A percentile compares a stretch with the other conserved stretches of the same genome.
These are phyloP conservation scores for Drosophila trapezifrons DNA, from an alignment of 1,140 invertebrate genomes.

Conservation along the genomic window DNA sequence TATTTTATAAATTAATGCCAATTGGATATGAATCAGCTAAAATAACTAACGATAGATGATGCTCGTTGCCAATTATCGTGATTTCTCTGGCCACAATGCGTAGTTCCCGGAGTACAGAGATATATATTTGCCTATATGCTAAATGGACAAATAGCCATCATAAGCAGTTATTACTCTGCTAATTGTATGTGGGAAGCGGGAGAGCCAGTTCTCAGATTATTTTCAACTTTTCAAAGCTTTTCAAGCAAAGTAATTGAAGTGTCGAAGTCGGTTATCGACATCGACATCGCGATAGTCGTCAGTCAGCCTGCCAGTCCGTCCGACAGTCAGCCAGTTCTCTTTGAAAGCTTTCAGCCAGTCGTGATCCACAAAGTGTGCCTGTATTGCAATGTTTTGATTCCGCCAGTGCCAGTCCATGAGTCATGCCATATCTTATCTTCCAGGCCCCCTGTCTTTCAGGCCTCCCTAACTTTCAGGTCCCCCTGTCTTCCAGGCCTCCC, in stretches of 20 bases:
- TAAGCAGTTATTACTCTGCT: slow-evolving; percentile 36
- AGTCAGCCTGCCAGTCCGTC: neutral
- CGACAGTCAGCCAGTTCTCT: neutral
- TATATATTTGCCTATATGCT: slow-evolving; percentile 15
- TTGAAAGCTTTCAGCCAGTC: slow-evolving; percentile 29
- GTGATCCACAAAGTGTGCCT: slow-evolving; percentile 6
- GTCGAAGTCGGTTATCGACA: slow-evolving; percentile 37
- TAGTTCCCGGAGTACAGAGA: slow-evolving; percentile 7
- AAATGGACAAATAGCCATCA: slow-evolving; percentile 27
- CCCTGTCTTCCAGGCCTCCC: no score
- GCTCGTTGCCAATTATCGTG: neutral
- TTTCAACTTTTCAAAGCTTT: slow-evolving; percentile 43
- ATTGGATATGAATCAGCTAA: slow-evolving; percentile 20
- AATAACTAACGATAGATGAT: neutral
- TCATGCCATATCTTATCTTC: slow-evolving; percentile 41
- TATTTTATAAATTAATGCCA: slow-evolving; percentile 18
- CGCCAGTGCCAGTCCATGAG: slow-evolving; percentile 8
- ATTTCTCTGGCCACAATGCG: slow-evolving; percentile 4
- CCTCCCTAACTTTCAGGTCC: no score
- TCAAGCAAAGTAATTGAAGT: slow-evolving; percentile 27
- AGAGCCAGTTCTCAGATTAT: slow-evolving; percentile 45
- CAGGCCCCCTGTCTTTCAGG: no score
- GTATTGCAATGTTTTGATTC: slow-evolving; percentile 13
- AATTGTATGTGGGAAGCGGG: slow-evolving; percentile 69
- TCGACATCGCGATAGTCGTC: slow-evolving; percentile 8